Evolutionary conservation across 2,113 vertebrate genomes (phyloP).

Genomic region (Aspidoscelis tigris): DNA sequence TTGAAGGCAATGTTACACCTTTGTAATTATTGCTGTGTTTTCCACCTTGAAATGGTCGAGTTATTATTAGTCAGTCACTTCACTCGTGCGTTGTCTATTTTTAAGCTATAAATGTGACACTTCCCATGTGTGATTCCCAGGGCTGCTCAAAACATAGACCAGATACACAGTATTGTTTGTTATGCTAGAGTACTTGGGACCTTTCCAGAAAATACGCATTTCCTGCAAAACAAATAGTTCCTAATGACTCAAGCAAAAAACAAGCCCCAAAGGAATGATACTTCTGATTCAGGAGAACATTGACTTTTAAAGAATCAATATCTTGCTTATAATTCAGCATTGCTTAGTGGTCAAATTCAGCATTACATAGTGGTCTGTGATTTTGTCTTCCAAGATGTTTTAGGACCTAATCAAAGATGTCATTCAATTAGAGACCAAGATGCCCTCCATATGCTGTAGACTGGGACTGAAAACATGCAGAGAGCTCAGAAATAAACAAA

Average conservation of each 20-base stretch:
- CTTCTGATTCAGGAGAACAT: background rate
- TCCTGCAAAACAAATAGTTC: background rate
- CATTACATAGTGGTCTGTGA: background rate
- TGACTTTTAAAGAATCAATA: background rate
- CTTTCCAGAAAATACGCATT: background rate
- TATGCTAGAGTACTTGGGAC: background rate
- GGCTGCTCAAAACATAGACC: background rate
- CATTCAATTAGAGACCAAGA: too few relatives aligned
- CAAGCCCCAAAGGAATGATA: background rate
- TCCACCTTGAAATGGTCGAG: background rate
- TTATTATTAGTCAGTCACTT: background rate
- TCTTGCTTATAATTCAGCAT: too few relatives aligned
- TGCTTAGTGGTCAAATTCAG: too few relatives aligned
- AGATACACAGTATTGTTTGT: background rate
- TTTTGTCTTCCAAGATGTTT: background rate
- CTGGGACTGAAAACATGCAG: too few relatives aligned
- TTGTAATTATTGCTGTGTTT: background rate
- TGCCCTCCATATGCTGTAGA: too few relatives aligned
- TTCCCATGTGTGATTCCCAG: background rate
- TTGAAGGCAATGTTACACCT: too few relatives aligned
- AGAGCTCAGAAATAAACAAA: too few relatives aligned
- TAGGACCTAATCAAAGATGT: too few relatives aligned
- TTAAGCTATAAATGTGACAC: background rate
- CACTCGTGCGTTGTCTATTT: background rate
- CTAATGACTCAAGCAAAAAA: background rate